phyloP scores from a whole-genome alignment of 2,888 invertebrate species.

The Lithophane leautieri region DNA sequence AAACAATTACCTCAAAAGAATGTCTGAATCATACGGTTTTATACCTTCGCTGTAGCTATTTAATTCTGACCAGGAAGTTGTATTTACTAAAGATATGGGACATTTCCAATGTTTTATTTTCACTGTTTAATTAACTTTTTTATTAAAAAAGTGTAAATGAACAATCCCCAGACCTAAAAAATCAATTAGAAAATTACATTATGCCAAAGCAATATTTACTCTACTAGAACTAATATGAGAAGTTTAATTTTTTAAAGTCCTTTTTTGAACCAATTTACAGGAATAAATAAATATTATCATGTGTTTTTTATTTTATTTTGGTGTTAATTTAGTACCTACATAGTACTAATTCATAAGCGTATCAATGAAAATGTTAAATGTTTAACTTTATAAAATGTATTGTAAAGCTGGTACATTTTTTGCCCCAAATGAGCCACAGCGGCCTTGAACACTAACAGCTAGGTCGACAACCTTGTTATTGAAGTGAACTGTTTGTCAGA shows the following conservation, averaged over 20 bases:
- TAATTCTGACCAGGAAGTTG: conserved; percentile 9
- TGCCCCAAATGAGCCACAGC: conserved; percentile 42
- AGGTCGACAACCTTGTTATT: conserved; percentile 58
- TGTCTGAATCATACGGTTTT: conserved; percentile 17
- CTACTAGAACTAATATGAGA: neutral
- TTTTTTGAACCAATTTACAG: no score
- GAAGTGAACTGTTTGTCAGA: conserved; percentile 36
- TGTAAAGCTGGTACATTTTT: conserved; percentile 50
- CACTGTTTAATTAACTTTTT: no score
- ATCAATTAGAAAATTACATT: no score
- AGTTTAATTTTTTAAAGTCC: no score
- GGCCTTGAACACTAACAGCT: conserved; percentile 59
- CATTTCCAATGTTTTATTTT: neutral
- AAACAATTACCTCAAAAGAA: conserved; percentile 6
- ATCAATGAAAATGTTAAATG: conserved; percentile 24
- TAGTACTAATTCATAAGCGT: neutral
- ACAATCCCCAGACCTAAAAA: no score
- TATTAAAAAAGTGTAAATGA: no score
- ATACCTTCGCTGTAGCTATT: neutral
- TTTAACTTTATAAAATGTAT: conserved; percentile 23
- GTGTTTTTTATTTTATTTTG: neutral
- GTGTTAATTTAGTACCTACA: neutral
- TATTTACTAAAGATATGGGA: neutral
- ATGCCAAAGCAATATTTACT: neutral
- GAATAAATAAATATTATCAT: neutral